Evolutionary conservation across 1,140 invertebrate species (phyloP), one percentile per base, ranked within the genome.

Genomic region (Liolophura sinensis): DNA sequence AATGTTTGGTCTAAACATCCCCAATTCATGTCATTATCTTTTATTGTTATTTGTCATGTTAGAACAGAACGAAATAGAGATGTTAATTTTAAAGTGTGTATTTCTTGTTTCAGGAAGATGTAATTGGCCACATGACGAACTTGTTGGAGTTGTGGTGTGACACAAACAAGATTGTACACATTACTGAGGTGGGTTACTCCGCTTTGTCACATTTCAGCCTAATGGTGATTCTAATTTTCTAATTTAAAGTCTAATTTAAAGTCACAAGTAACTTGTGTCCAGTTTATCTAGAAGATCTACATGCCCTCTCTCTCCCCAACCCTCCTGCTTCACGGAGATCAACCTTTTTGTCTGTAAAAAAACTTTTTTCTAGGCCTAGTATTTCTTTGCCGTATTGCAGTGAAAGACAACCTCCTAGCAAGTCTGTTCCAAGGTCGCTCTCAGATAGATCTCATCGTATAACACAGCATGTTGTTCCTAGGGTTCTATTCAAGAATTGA

Each of bases 141-240:
- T 85, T 98, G 62, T 90, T 89, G 31, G 95, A 97, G 79, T 81
- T 97, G 9, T 97, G 93, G 94, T 91, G 94, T 79, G 95, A 97
- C 80, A 91, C 89, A 65, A 98, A 98, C 84, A 91, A 84, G 65
- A 92, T 97, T 63, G 88, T 89, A 62, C 86, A 87, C 61, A 88
- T 96, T 71, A 89, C 93, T 54, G 82, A 88, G 55, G 86, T 87
- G 79, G 81, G 78, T 79, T 58, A n/a, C 0, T 54, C 7, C 7
- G 18, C 7, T 54, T 54, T n/a, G n/a, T n/a, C n/a, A n/a, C n/a
- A n/a, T n/a, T n/a, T n/a, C n/a, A n/a, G n/a, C n/a, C n/a, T n/a
- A n/a, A n/a, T n/a, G 51, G 24, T 54, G 51, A 20, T 12, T 40
- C 12, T 54, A 3, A 4, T 20, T 20, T 24, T 54, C 24, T 54